Percentiles rank a stretch among this genome's conserved stretches.
Evolutionary conservation across 2,797 vertebrate genomes (phyloP).

Genomic region (Amazona ochrocephala): DNA sequence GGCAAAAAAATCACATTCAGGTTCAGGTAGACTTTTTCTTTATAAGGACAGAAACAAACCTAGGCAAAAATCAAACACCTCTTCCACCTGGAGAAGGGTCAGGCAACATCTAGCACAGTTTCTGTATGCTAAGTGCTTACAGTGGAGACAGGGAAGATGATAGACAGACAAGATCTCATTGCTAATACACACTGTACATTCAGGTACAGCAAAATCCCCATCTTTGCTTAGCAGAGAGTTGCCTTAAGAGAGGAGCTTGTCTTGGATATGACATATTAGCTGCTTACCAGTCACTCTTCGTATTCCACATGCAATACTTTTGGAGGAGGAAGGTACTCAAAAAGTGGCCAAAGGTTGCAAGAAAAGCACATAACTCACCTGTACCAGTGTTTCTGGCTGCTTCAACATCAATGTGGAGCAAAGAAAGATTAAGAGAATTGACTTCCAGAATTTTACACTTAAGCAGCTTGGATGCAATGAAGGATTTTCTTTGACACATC

Average conservation of each 20-base stretch:
- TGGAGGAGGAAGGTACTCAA: neutral
- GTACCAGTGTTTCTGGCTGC: neutral
- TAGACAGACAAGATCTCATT: neutral
- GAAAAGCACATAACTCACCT: neutral
- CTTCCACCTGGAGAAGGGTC: neutral
- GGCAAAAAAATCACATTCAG: neutral
- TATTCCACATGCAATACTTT: neutral
- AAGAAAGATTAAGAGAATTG: neutral
- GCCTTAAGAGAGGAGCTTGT: neutral
- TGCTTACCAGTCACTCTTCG: neutral
- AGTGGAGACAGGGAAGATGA: neutral
- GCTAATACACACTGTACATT: neutral
- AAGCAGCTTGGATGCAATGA: neutral
- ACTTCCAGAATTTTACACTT: neutral
- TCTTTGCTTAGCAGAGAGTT: neutral
- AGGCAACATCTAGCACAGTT: neutral
- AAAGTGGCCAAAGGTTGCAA: neutral
- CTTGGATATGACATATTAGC: neutral
- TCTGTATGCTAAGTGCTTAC: neutral
- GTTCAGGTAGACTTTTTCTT: neutral
- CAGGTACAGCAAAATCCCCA: neutral
- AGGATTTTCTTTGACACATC: neutral
- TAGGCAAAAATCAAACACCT: neutral
- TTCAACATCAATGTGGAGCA: neutral
- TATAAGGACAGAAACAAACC: neutral